Evolutionary conservation across 2,113 vertebrate species (phyloP).

Genomic region (Hippocampus guttulatus): DNA sequence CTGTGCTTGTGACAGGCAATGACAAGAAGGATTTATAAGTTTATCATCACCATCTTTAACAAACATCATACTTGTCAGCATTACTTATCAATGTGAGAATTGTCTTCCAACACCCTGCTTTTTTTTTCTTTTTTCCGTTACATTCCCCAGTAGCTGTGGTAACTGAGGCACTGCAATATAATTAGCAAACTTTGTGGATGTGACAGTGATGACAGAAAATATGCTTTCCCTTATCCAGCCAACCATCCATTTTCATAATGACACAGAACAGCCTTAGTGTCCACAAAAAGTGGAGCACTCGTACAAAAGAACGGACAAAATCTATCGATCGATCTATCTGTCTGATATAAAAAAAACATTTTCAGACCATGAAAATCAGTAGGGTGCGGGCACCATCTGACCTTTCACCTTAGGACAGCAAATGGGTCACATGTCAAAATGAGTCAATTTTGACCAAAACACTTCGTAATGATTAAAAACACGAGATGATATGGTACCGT

Average conservation of each 20-base stretch:
- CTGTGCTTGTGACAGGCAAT: conserved; percentile 31
- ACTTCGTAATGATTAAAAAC: too few species aligned
- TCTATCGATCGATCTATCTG: too few species aligned
- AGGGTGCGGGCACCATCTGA: too few species aligned
- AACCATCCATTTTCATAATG: neutral
- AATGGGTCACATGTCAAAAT: too few species aligned
- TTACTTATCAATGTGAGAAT: conserved; percentile 39
- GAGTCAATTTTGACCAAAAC: too few species aligned
- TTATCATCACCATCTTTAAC: conserved; percentile 25
- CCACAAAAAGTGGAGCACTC: too few species aligned
- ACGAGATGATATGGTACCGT: too few species aligned
- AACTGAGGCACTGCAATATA: conserved; percentile 26
- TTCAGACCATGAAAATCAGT: too few species aligned
- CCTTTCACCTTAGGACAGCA: too few species aligned
- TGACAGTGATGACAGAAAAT: conserved; percentile 26
- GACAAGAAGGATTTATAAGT: conserved; percentile 44
- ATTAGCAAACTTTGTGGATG: conserved; percentile 41
- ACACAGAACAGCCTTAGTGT: too few species aligned
- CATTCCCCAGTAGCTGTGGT: conserved; percentile 17
- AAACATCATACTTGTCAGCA: conserved; percentile 55
- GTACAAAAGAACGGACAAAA: too few species aligned
- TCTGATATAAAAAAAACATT: too few species aligned
- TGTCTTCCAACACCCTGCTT: conserved; percentile 33
- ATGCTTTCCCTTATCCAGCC: neutral
- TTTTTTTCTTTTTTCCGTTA: conserved; percentile 15